These are phyloP conservation scores for Chirona hameri DNA, from an alignment of 2,888 invertebrate genomes.

Conservation along the genomic window DNA sequence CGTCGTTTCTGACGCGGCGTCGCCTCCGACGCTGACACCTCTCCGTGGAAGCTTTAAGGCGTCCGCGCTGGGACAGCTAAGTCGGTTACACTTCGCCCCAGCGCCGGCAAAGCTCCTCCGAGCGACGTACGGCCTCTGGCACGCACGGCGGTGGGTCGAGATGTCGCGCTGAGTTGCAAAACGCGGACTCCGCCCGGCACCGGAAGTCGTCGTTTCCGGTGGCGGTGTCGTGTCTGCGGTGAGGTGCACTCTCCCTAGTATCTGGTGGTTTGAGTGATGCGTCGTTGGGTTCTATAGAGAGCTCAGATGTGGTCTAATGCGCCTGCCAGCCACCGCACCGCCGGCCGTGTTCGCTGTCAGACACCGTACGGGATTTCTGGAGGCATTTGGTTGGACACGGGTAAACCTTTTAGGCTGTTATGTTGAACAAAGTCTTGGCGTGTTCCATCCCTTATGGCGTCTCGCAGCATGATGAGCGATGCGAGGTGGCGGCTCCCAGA, in stretches of 20 bases:
- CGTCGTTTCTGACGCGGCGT: background rate
- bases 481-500: background rate
- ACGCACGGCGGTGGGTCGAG: background rate
- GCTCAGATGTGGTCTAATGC: background rate
- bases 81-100: background rate
- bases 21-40: background rate
- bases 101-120: background rate
- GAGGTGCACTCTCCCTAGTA: background rate
- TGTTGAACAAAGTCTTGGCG: constrained; percentile 1
- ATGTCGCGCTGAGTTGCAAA: background rate
- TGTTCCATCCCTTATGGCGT: constrained; percentile 2
- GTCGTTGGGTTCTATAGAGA: no score
- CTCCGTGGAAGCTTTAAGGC: background rate
- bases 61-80: background rate
- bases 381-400: constrained; percentile 28
- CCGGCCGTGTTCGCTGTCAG: background rate
- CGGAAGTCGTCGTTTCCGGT: background rate
- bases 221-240: background rate
- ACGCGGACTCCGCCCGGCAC: background rate
- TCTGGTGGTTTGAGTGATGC: background rate
- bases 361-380: constrained; percentile 4
- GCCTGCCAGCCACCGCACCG: background rate
- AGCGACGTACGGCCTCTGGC: background rate
- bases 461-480: background rate
- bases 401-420: constrained; percentile 28